phyloP scores from a whole-genome alignment of 2,888 invertebrate genomes.

The Priocnemis perturbator region DNA sequence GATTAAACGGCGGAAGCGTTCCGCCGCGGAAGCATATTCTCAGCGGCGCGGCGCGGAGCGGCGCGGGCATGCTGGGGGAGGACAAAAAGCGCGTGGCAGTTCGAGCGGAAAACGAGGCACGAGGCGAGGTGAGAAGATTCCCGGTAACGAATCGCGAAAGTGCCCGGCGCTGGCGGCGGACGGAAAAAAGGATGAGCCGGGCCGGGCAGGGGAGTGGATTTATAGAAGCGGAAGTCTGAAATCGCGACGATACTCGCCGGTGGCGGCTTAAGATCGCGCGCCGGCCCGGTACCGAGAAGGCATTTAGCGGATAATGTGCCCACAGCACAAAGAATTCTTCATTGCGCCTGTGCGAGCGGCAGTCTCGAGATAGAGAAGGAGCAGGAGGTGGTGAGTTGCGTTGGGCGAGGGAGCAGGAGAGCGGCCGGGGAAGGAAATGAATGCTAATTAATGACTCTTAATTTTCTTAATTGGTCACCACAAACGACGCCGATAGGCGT shows the following conservation, averaged over 20 bases:
- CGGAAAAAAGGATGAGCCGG: constrained; percentile 4
- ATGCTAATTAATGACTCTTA: constrained; percentile 75
- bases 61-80: background rate
- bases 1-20: background rate
- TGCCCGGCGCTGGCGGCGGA: constrained; percentile 11
- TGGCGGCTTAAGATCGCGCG: constrained; percentile 10
- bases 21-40: background rate
- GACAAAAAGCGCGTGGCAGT: background rate
- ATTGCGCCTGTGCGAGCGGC: constrained; percentile 32
- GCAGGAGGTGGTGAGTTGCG: too few relatives aligned
- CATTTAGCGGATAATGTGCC: constrained; percentile 65
- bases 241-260: constrained; percentile 25
- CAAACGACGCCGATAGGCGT: constrained; percentile 54
- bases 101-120: constrained; percentile 28
- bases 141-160: constrained; percentile 36
- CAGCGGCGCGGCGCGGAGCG: background rate
- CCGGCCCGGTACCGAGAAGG: constrained; percentile 48
- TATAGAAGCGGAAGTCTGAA: constrained; percentile 51
- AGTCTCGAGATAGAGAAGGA: constrained; percentile 18
- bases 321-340: constrained; percentile 66
- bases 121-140: constrained; percentile 60
- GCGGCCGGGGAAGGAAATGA: constrained; percentile 64
- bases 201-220: constrained; percentile 19
- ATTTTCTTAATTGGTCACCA: constrained; percentile 72
- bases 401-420: background rate